These are phyloP conservation scores for Colossoma macropomum DNA, from an alignment of 2,113 vertebrate genomes.

Conservation along the genomic window DNA sequence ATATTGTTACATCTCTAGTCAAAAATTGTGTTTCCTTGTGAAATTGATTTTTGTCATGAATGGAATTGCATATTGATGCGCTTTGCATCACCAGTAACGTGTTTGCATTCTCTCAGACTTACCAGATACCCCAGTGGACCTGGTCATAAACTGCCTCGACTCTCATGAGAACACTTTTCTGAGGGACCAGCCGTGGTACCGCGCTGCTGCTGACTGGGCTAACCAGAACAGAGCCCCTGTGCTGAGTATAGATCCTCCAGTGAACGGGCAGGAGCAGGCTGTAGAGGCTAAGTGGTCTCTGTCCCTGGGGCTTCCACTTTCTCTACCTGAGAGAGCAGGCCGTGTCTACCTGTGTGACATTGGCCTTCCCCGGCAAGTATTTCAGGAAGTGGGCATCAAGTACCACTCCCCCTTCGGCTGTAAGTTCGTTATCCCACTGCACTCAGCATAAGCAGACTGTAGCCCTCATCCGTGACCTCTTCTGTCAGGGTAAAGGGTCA, in stretches of 20 bases:
- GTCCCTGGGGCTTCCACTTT: conserved; percentile 89
- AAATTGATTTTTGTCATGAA: background rate
- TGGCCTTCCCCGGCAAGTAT: conserved; percentile 92
- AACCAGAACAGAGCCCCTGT: conserved; percentile 95
- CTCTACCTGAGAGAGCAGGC: conserved; percentile 88
- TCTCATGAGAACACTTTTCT: conserved; percentile 94
- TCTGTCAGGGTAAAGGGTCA: conserved; percentile 13
- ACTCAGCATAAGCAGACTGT: conserved; percentile 79
- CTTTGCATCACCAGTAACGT: background rate
- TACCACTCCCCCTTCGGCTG: conserved; percentile 97
- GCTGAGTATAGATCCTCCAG: conserved; percentile 94
- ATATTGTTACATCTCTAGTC: too few relatives aligned
- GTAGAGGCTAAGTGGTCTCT: conserved; percentile 97
- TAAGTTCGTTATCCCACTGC: conserved; percentile 97
- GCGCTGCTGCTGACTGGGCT: conserved; percentile 93
- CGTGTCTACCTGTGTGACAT: conserved; percentile 96
- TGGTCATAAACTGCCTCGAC: conserved; percentile 97
- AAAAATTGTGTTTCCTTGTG: too few relatives aligned
- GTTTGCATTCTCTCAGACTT: conserved; percentile 79
- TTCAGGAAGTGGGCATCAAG: conserved; percentile 94
- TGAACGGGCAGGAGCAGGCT: conserved; percentile 84
- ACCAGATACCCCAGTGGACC: conserved; percentile 91
- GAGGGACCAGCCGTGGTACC: conserved; percentile 96
- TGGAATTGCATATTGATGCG: background rate
- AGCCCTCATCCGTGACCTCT: background rate